Evolutionary conservation across 1,140 invertebrate species (phyloP), one percentile per base, ranked within the genome.

Genomic region (Bathynomus jamesi): DNA sequence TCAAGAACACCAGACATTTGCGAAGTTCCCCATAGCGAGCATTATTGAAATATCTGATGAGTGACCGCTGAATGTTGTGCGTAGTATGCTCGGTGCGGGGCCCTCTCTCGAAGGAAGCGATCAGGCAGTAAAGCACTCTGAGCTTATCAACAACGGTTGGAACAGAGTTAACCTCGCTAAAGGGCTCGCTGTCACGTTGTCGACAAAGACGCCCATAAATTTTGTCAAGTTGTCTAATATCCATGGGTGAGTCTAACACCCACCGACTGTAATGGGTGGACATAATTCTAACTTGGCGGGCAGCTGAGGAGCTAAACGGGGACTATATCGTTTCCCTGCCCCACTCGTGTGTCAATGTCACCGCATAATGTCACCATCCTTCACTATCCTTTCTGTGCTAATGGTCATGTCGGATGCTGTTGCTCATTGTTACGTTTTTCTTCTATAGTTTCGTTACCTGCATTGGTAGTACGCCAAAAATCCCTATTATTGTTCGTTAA

Each of bases 181-280:
- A 69, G 66, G 73, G 73, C 69, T 25, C 69, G 68, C 73, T 71
- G 73, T 75, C 73, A 75, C 73, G 69, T 71, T 75, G 69, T 71
- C 73, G 73, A 75, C 73, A 75, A 75, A 75, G 73, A 75, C 69
- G 73, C 71, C 69, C 73, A 75, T 75, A 75, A 75, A 75, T 75
- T 75, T 75, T 75, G 73, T 75, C 73, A 75, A 75, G 73, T 75
- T 75, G 73, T 75, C 73, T 75, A 75, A 75, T 75, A 75, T 75
- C 73, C 73, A 75, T 75, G 73, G 73, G 73, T 75, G 69, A 71
- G 69, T 66, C 73, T 71, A 75, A 75, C 73, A 75, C 73, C 73
- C 73, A 75, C 73, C 73, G 69, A 46, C 65, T 61, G 73, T 75
- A 75, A 75, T 75, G 69, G 73, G 69, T 71, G 73, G 73, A 71